These are phyloP conservation scores for Penaeus vannamei DNA, from an alignment of 1,140 invertebrate genomes.

Conservation along the genomic window DNA sequence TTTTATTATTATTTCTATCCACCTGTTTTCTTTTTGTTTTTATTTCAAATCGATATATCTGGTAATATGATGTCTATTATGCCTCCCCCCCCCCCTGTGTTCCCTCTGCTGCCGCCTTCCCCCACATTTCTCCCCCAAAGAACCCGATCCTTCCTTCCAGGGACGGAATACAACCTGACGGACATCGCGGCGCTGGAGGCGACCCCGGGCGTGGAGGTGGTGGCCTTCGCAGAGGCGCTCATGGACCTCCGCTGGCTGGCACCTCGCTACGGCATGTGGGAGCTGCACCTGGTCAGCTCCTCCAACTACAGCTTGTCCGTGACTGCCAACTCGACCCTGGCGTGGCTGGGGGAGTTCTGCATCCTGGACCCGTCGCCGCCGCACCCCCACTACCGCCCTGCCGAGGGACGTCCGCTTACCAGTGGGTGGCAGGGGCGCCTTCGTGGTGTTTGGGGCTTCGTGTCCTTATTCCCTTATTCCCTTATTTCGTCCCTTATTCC, in stretches of 20 bases:
- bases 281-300: background rate
- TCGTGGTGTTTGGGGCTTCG: background rate
- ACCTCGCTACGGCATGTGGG: conserved; percentile 46
- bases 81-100: too few relatives aligned
- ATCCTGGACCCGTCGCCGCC: conserved; percentile 48
- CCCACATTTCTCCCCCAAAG: too few relatives aligned
- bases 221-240: conserved; percentile 19
- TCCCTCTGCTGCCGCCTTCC: too few relatives aligned
- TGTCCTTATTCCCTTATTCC: too few relatives aligned
- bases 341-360: conserved; percentile 45
- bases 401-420: conserved; percentile 45
- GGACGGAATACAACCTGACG: conserved; percentile 47
- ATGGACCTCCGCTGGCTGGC: conserved; percentile 6
- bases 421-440: background rate
- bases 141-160: background rate
- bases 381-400: conserved; percentile 47
- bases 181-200: conserved; percentile 8
- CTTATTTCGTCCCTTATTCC: too few relatives aligned
- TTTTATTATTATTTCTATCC: background rate
- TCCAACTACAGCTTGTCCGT: conserved; percentile 38
- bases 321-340: conserved; percentile 46
- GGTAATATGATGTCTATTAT: too few relatives aligned
- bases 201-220: conserved; percentile 14
- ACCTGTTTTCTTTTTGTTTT: background rate
- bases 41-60: background rate